phyloP scores from a whole-genome alignment of 2,113 vertebrate species.

The Cygnus buccinator region DNA sequence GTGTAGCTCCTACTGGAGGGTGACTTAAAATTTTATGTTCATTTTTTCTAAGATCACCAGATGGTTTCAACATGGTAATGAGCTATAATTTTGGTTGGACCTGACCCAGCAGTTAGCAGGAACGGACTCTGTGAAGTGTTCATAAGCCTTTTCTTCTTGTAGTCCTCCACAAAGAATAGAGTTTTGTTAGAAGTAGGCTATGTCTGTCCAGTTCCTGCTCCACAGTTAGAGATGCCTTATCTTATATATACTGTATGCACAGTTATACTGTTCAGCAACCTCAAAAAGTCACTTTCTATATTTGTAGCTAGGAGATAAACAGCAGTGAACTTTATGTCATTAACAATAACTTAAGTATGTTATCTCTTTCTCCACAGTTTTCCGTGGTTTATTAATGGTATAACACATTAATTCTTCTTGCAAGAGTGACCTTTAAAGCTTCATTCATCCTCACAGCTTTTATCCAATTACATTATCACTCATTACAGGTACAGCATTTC shows the following conservation, averaged over 20 bases:
- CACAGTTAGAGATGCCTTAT: slow-evolving; percentile 40
- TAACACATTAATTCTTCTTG: slow-evolving; percentile 82
- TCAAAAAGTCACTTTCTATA: slow-evolving; percentile 77
- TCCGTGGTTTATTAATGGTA: slow-evolving; percentile 80
- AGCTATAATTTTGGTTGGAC: not conserved
- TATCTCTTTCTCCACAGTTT: slow-evolving; percentile 80
- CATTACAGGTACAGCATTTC: slow-evolving; percentile 78
- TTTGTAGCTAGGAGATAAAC: slow-evolving; percentile 72
- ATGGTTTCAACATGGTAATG: not conserved
- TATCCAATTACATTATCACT: slow-evolving; percentile 81
- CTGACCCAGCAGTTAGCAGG: not conserved
- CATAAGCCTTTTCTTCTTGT: not conserved
- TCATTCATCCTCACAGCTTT: slow-evolving; percentile 80
- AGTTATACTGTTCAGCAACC: slow-evolving; percentile 52
- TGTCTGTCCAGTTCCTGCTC: not conserved
- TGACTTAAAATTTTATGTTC: not conserved
- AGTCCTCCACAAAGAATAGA: not conserved
- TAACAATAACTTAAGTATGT: slow-evolving; percentile 80
- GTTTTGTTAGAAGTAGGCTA: not conserved
- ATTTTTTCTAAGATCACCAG: not conserved
- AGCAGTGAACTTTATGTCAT: slow-evolving; percentile 73
- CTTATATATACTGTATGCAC: slow-evolving; percentile 16
- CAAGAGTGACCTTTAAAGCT: slow-evolving; percentile 81
- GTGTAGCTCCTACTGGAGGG: not conserved
- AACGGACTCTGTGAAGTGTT: not conserved